Conservation (phyloP, 2,797 vertebrate genomes). For the Crenuchus spilurus region DNA sequence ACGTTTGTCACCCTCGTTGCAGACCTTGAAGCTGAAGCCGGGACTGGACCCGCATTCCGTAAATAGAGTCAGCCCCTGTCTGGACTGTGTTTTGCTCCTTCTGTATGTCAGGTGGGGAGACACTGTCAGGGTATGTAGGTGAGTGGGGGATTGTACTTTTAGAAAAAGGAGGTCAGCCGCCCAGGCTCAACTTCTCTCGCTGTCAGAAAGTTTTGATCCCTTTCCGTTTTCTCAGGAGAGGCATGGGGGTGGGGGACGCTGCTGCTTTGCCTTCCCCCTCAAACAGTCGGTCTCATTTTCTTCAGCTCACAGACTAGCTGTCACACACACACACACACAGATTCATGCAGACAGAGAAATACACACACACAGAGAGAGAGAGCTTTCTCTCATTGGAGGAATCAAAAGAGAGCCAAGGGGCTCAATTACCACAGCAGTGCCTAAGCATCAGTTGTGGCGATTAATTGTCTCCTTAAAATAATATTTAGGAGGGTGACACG, state of each 20-base stretch:
- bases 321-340: conserved; percentile 18
- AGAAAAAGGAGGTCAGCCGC: conserved; percentile 53
- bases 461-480: conserved; percentile 66
- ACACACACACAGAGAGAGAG: conserved; percentile 13
- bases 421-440: conserved; percentile 59
- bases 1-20: background rate
- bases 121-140: conserved; percentile 14
- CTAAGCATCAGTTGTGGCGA: conserved; percentile 64
- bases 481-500: conserved; percentile 57
- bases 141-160: conserved; percentile 21
- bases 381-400: conserved; percentile 35
- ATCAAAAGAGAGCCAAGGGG: conserved; percentile 36
- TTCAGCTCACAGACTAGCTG: conserved; percentile 40
- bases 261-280: conserved; percentile 32
- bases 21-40: background rate
- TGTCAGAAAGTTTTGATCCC: conserved; percentile 55
- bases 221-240: conserved; percentile 43
- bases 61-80: background rate
- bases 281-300: conserved; percentile 38
- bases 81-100: background rate
- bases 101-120: background rate
- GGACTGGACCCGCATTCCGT: background rate
- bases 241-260: background rate
- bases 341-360: conserved; percentile 3
- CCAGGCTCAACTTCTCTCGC: conserved; percentile 40